These are phyloP conservation scores for Chrysemys picta DNA, from an alignment of 2,113 vertebrate species.

Conservation along the genomic window DNA sequence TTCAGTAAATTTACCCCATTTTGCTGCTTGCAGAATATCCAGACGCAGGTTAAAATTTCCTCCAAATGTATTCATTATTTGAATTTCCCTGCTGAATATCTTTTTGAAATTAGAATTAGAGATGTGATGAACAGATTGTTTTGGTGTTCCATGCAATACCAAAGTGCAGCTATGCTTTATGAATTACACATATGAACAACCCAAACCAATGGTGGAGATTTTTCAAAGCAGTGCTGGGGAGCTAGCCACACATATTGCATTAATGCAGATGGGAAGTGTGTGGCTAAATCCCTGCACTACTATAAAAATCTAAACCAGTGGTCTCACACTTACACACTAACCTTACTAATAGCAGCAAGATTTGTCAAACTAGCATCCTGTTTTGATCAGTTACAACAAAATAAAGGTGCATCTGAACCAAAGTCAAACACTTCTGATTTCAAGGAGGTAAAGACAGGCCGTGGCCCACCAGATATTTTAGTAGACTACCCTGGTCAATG, in stretches of 20 bases:
- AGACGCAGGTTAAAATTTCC: constrained; percentile 12
- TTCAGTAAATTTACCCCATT: constrained; percentile 14
- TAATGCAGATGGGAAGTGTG: background rate
- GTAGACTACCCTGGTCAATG: constrained; percentile 44
- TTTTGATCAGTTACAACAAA: background rate
- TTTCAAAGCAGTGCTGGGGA: background rate
- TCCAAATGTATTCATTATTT: background rate
- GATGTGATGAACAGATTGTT: background rate
- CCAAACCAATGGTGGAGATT: background rate
- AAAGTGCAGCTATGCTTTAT: background rate
- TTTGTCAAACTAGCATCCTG: constrained; percentile 35
- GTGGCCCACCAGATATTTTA: constrained; percentile 32
- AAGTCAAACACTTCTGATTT: constrained; percentile 62
- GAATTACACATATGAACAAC: background rate
- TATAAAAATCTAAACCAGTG: background rate
- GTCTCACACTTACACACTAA: background rate
- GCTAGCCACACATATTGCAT: background rate
- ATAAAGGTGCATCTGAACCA: constrained; percentile 32
- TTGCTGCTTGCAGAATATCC: constrained; percentile 4
- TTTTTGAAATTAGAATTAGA: background rate
- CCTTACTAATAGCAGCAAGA: background rate
- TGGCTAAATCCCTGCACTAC: background rate
- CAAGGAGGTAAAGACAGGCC: constrained; percentile 59
- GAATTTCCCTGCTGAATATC: background rate
- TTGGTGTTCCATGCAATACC: background rate